These are phyloP conservation scores for Andrena marginata DNA, from an alignment of 2,888 invertebrate species.

Conservation along the genomic window DNA sequence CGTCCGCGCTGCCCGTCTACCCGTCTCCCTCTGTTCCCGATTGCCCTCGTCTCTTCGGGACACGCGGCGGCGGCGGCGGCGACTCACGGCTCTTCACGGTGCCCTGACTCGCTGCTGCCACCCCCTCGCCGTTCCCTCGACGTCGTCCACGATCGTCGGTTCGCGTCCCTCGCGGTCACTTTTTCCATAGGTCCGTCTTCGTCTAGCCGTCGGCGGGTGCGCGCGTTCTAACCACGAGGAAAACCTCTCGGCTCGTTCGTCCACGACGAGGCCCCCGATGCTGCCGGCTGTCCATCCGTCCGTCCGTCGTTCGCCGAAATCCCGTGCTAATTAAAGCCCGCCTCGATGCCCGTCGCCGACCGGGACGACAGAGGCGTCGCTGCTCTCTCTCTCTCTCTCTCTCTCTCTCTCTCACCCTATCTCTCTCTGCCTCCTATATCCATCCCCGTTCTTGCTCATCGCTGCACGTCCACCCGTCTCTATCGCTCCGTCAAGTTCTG, in stretches of 20 bases:
- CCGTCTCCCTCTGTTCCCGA: conserved; percentile 9
- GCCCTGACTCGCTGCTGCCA: conserved; percentile 42
- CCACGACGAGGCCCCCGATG: conserved; percentile 58
- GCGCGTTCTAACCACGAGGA: conserved; percentile 51
- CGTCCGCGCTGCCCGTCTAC: conserved; percentile 15
- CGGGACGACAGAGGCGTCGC: conserved; percentile 67
- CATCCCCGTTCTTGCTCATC: conserved; percentile 13
- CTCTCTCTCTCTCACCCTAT: conserved; percentile 18
- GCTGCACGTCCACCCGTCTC: not conserved
- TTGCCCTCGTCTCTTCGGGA: conserved; percentile 56
- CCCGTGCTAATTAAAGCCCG: conserved; percentile 82
- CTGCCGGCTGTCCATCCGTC: conserved; percentile 64
- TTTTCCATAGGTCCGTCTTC: conserved; percentile 40
- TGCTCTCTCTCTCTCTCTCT: conserved; percentile 28
- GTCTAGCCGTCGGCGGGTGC: conserved; percentile 23
- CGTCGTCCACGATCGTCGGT: conserved; percentile 49
- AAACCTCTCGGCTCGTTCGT: conserved; percentile 63
- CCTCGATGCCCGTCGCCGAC: conserved; percentile 76
- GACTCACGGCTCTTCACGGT: conserved; percentile 49
- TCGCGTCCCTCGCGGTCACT: conserved; percentile 46
- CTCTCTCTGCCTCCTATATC: conserved; percentile 6
- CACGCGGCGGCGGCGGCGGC: conserved; percentile 50
- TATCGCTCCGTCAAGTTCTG: not conserved
- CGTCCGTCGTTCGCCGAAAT: conserved; percentile 77
- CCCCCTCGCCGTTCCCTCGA: conserved; percentile 25